A percentile compares a stretch with the other conserved stretches of the same genome.
These are phyloP conservation scores for Thereva nobilitata DNA, from an alignment of 2,888 invertebrate genomes.

Conservation along the genomic window DNA sequence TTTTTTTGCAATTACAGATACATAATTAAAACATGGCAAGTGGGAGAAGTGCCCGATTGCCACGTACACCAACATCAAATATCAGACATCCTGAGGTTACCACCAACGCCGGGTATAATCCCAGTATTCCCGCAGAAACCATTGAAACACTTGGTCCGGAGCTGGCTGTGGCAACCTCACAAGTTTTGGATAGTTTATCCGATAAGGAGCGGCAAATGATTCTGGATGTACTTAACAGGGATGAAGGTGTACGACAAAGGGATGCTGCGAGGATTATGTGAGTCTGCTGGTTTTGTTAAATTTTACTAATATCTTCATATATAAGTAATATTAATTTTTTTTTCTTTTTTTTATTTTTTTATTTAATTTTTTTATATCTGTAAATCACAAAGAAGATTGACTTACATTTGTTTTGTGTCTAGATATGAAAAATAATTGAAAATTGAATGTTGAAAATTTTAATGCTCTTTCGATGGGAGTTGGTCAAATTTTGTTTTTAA, in stretches of 20 bases:
- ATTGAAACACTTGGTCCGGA: slow-evolving; percentile 54
- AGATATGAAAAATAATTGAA: not conserved
- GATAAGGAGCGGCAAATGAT: slow-evolving; percentile 61
- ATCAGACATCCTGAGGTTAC: slow-evolving; percentile 43
- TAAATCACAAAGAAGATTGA: slow-evolving; percentile 6
- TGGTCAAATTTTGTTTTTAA: too few relatives aligned
- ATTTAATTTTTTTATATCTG: not conserved
- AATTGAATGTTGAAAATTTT: too few relatives aligned
- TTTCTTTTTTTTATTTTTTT: not conserved
- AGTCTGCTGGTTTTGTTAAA: slow-evolving; percentile 50
- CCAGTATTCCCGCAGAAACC: slow-evolving; percentile 51
- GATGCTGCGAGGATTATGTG: slow-evolving; percentile 62
- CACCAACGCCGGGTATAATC: slow-evolving; percentile 43
- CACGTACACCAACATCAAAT: slow-evolving; percentile 51
- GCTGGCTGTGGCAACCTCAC: slow-evolving; percentile 53
- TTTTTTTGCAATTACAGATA: not conserved
- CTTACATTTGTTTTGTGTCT: slow-evolving; percentile 38
- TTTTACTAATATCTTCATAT: not conserved
- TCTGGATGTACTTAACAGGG: slow-evolving; percentile 61
- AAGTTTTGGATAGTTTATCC: slow-evolving; percentile 55
- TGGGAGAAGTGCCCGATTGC: slow-evolving; percentile 56
- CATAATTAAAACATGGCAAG: slow-evolving; percentile 51
- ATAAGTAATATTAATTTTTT: not conserved
- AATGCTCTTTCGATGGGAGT: too few relatives aligned
- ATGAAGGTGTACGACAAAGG: slow-evolving; percentile 61